Base-by-base conservation (phyloP, 2,113 vertebrate genomes). In the Albula goreensis region DNA sequence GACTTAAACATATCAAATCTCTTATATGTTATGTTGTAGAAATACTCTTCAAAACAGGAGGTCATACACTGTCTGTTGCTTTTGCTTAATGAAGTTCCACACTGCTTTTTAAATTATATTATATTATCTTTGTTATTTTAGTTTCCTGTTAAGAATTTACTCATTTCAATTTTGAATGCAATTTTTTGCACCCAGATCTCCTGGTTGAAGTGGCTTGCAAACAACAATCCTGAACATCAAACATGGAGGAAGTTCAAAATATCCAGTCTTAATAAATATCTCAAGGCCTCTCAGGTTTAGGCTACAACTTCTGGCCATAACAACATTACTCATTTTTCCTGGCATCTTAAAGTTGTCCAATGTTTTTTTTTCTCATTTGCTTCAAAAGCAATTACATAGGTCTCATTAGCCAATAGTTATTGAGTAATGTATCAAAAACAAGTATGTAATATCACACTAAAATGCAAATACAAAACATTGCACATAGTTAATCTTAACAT, bases 121-220 rank as follows among this genome's bases (percentile, higher is more conserved):
- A 13, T 79, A 17, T 49, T 12, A 6, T 9, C 1, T 8, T 31
- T 50, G 41, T 41, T 41, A 41, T 41, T 41, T 41, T 41, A 41
- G 31, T 41, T 41, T 41, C 31, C 31, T 41, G 31, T 41, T 1
- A 1, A 41, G 31, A 41, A 41, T 12, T 50, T 8, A 9, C 50
- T 49, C 4, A 31, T 15, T 13, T 80, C 1, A 50, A 53, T 12
- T 82, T 25, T 53, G 31, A 41, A 82, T 25, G 15, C 17, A 53
- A 13, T 82, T 52, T 22, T 85, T 53, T 91, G 95, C 94, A 95
- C 94, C 89, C 93, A 88, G 91, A 93, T 91, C 93, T 95, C 90
- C 89, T 93, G 91, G 95, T 92, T 83, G 94, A 94, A n/a, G 88
- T 89, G 82, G 86, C 94, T 86, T 96, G 92, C 90, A 94, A 94